phyloP scores from a whole-genome alignment of 64 coral and sea anemone genomes.

The Porites lutea region DNA sequence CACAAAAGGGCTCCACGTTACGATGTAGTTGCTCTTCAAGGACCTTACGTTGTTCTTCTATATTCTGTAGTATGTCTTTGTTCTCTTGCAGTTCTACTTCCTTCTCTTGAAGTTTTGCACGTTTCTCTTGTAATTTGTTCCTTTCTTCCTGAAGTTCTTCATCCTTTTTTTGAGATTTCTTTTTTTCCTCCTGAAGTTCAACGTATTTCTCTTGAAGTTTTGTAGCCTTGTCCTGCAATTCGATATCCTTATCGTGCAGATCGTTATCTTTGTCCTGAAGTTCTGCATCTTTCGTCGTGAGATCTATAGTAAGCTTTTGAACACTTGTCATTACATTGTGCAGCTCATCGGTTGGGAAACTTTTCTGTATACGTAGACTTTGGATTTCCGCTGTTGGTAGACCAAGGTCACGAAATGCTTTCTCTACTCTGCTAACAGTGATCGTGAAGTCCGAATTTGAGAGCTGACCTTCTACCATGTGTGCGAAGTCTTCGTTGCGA shows the following conservation, averaged over 20 bases:
- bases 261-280: too few relatives aligned
- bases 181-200: too few relatives aligned
- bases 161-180: too few relatives aligned
- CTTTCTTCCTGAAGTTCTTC: too few relatives aligned
- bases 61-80: neutral
- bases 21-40: slow-evolving; percentile 27
- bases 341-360: slow-evolving; percentile 44
- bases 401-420: slow-evolving; percentile 14
- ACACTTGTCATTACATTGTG: neutral
- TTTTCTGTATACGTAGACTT: slow-evolving; percentile 23
- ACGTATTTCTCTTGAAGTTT: too few relatives aligned
- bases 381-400: slow-evolving; percentile 13
- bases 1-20: slow-evolving; percentile 12
- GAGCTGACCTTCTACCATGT: too few relatives aligned
- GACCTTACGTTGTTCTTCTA: slow-evolving; percentile 16
- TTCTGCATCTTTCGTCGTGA: too few relatives aligned
- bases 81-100: too few relatives aligned
- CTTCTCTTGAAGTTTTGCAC: too few relatives aligned
- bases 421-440: slow-evolving; percentile 16
- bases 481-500: slow-evolving; percentile 44
- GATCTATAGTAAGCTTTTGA: neutral
- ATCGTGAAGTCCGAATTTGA: slow-evolving; percentile 1
- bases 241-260: too few relatives aligned
- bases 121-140: too few relatives aligned
- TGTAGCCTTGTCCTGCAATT: too few relatives aligned